Evolutionary conservation across 2,888 invertebrate genomes (phyloP).

Genomic region (Zaprionus obscuricornis): DNA sequence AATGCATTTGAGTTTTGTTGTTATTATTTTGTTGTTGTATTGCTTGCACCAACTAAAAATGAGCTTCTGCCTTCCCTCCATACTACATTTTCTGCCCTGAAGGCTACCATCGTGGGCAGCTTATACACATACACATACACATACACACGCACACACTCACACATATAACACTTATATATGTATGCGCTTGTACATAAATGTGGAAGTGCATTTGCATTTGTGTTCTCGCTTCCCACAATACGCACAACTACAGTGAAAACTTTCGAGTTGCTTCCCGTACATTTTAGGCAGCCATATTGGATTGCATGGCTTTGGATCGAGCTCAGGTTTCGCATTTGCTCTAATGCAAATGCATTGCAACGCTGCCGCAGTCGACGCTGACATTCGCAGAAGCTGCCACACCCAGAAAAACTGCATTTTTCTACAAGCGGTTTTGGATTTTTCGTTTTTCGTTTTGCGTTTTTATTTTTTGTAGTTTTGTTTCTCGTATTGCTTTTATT

Average conservation of each 20-base stretch:
- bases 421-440: conserved; percentile 71
- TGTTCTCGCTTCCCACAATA: conserved; percentile 41
- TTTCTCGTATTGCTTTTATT: conserved; percentile 32
- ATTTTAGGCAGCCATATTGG: conserved; percentile 58
- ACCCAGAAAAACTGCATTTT: conserved; percentile 82
- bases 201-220: conserved; percentile 60
- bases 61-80: conserved; percentile 21
- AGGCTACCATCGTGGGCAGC: conserved; percentile 12
- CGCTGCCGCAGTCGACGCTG: conserved; percentile 16
- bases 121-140: conserved; percentile 6
- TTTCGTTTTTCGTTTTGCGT: conserved; percentile 31
- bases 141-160: too few relatives aligned
- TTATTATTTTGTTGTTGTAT: conserved; percentile 32
- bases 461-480: conserved; percentile 20
- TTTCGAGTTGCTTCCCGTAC: conserved; percentile 24
- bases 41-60: conserved; percentile 72
- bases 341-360: conserved; percentile 63
- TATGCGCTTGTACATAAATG: conserved; percentile 9
- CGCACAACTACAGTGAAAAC: conserved; percentile 32
- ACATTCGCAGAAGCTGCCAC: conserved; percentile 65
- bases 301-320: conserved; percentile 38
- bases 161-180: conserved; percentile 1
- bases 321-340: conserved; percentile 32
- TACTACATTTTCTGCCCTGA: conserved; percentile 4
- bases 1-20: conserved; percentile 62